Percentiles rank a stretch among this genome's conserved stretches.
These are phyloP conservation scores for Yoshiicerus persimilis DNA, from an alignment of 1,140 invertebrate genomes.

Conservation along the genomic window DNA sequence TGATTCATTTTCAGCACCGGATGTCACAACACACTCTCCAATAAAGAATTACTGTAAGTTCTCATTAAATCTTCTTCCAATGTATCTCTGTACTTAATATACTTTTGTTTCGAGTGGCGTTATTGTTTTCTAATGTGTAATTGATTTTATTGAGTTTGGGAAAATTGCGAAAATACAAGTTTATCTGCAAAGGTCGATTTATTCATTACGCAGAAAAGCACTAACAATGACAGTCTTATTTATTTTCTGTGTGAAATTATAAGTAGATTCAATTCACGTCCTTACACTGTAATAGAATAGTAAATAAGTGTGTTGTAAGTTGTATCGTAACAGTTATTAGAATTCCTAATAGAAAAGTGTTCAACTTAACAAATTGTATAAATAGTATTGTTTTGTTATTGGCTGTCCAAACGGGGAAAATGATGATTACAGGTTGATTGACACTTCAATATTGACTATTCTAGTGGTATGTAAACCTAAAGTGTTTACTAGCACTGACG, in stretches of 20 bases:
- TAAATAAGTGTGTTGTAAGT: no score
- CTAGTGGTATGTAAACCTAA: not conserved
- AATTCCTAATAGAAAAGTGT: not conserved
- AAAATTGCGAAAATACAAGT: no score
- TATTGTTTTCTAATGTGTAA: not conserved
- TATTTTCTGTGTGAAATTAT: no score
- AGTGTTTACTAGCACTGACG: not conserved
- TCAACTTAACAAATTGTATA: not conserved
- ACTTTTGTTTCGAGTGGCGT: no score
- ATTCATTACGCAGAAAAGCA: not conserved
- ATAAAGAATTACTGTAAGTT: not conserved
- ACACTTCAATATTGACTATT: not conserved
- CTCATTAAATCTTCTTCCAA: not conserved
- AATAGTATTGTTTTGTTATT: not conserved
- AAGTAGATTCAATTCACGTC: not conserved
- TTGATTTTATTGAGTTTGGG: not conserved
- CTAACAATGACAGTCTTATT: no score
- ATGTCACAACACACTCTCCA: conserved; percentile 1
- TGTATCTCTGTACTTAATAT: not conserved
- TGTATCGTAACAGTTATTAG: not conserved
- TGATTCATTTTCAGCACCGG: conserved; percentile 38
- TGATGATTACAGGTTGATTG: not conserved
- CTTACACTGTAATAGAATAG: no score
- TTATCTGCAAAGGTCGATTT: not conserved
- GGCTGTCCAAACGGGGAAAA: not conserved